Percentiles rank a stretch among this genome's conserved stretches.
Evolutionary conservation across 2,113 vertebrate species (phyloP).

Genomic region (Petroica traversi): DNA sequence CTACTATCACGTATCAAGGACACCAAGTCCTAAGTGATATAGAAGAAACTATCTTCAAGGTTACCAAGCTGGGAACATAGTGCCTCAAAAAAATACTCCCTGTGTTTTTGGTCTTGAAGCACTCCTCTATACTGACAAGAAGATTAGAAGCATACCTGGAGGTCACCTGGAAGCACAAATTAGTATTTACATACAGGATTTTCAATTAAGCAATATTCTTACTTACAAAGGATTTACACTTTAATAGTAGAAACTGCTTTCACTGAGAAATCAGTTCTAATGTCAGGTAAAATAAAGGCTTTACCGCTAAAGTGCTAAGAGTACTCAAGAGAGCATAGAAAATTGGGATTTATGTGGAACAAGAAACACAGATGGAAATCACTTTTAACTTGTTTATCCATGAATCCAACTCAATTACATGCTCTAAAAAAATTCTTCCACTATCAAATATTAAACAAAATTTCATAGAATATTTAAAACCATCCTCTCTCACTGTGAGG

Average conservation of each 20-base stretch:
- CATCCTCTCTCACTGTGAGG: background rate
- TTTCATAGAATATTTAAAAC: background rate
- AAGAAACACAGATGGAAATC: constrained; percentile 8
- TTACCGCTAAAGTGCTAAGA: background rate
- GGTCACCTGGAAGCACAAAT: background rate
- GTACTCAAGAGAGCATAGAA: background rate
- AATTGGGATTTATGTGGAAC: constrained; percentile 6
- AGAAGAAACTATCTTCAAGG: background rate
- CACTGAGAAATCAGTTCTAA: background rate
- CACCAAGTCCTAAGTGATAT: background rate
- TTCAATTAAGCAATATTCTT: background rate
- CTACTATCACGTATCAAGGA: background rate
- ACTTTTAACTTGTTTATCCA: constrained; percentile 36
- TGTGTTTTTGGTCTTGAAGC: background rate
- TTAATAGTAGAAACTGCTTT: background rate
- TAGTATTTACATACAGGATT: background rate
- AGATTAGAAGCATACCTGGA: background rate
- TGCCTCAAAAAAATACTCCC: background rate
- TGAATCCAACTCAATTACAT: constrained; percentile 5
- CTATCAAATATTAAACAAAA: constrained; percentile 31
- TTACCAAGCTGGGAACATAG: background rate
- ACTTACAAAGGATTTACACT: background rate
- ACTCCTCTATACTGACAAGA: background rate
- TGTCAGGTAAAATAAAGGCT: background rate
- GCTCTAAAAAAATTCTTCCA: background rate